Evolutionary conservation across 2,113 vertebrate genomes (phyloP).

Genomic region (Larimichthys crocea): DNA sequence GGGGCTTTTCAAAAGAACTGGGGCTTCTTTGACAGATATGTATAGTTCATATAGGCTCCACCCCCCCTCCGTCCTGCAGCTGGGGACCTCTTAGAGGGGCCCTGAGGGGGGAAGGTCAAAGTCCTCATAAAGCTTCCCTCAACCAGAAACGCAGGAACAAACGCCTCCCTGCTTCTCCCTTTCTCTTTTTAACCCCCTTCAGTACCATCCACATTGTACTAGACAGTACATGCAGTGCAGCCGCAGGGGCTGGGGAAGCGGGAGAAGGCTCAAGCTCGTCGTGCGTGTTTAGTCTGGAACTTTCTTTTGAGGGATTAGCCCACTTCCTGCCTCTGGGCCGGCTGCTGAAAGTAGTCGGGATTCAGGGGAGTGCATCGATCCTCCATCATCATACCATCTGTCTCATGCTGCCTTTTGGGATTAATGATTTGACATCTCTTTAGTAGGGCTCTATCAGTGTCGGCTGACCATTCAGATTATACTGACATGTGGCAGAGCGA

Average conservation of each 20-base stretch:
- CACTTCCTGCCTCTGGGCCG: conserved; percentile 64
- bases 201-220: conserved; percentile 55
- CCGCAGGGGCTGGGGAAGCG: conserved; percentile 21
- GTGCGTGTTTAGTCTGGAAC: conserved; percentile 74
- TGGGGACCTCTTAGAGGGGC: conserved; percentile 75
- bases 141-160: conserved; percentile 65
- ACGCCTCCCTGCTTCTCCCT: conserved; percentile 46
- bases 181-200: conserved; percentile 57
- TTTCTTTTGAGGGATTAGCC: conserved; percentile 78
- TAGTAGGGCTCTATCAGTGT: conserved; percentile 59
- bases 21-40: conserved; percentile 71
- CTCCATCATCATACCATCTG: conserved; percentile 81
- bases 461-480: conserved; percentile 65
- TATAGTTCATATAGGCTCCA: conserved; percentile 58
- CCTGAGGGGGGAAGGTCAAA: conserved; percentile 70
- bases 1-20: conserved; percentile 59
- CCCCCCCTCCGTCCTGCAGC: conserved; percentile 62
- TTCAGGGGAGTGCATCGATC: conserved; percentile 73
- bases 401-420: conserved; percentile 77
- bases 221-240: conserved; percentile 15
- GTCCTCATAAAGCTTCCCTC: conserved; percentile 68
- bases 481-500: conserved; percentile 59
- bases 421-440: conserved; percentile 81
- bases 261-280: conserved; percentile 31
- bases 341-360: conserved; percentile 53